These are phyloP conservation scores for Hemaris fuciformis DNA, from an alignment of 2,888 invertebrate genomes.

Conservation along the genomic window DNA sequence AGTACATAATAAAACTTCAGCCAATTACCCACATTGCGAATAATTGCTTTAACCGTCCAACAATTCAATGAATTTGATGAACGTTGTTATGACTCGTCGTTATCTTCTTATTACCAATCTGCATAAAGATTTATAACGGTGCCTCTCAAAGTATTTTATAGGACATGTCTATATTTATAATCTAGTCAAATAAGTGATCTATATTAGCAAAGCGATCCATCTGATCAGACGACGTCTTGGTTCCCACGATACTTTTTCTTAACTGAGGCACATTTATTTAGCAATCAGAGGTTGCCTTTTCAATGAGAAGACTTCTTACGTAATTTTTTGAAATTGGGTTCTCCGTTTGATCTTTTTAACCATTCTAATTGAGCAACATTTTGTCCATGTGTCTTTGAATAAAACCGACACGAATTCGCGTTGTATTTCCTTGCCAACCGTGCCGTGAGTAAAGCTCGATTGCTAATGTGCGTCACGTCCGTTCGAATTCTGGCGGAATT, in stretches of 20 bases:
- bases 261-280: background rate
- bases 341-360: background rate
- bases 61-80: too few relatives aligned
- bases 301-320: too few relatives aligned
- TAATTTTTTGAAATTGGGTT: background rate
- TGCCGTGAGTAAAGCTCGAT: constrained; percentile 46
- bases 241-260: background rate
- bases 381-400: background rate
- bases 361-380: background rate
- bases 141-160: too few relatives aligned
- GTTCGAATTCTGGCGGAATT: constrained; percentile 43
- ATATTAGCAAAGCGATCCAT: background rate
- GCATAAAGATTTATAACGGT: too few relatives aligned
- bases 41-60: too few relatives aligned
- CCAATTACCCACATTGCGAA: too few relatives aligned
- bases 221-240: background rate
- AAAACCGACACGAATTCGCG: constrained; percentile 21
- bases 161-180: too few relatives aligned
- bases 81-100: too few relatives aligned
- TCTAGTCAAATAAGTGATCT: too few relatives aligned
- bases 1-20: too few relatives aligned
- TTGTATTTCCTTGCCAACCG: constrained; percentile 26
- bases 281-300: background rate
- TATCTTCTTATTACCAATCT: too few relatives aligned
- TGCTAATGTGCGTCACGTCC: constrained; percentile 56